Conservation (phyloP, 1,140 invertebrate species). For the Neotoxoptera formosana region DNA sequence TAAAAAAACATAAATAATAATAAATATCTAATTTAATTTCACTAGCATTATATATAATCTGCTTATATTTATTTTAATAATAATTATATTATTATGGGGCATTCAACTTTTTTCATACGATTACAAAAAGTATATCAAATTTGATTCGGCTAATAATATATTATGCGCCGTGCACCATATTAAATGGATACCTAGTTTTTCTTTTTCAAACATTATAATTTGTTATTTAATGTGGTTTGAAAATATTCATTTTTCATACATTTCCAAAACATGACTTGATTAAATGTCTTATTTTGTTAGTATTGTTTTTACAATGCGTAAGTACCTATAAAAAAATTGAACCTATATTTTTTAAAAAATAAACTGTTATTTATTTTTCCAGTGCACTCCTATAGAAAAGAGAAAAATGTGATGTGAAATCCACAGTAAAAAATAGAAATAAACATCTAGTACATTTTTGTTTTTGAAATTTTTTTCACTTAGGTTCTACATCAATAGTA, state of each 20-base stretch:
- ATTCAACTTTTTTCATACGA: not conserved
- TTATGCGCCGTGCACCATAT: not conserved
- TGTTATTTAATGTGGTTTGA: not conserved
- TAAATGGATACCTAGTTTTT: not conserved
- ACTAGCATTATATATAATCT: not conserved
- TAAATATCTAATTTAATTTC: not conserved
- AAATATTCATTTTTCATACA: not conserved
- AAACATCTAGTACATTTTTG: not conserved
- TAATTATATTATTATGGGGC: not conserved
- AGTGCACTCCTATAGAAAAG: not conserved
- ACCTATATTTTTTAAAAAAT: too few relatives aligned
- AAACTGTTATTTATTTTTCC: not conserved
- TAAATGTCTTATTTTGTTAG: not conserved
- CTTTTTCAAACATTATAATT: not conserved
- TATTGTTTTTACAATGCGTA: not conserved
- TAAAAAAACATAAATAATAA: constrained; percentile 14
- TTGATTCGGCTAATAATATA: not conserved
- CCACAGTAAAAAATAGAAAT: not conserved
- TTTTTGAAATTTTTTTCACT: not conserved
- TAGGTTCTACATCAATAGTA: too few relatives aligned
- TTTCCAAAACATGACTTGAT: not conserved
- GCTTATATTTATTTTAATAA: not conserved
- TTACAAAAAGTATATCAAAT: not conserved
- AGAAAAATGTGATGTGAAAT: not conserved
- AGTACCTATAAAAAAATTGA: not conserved